phyloP scores from a whole-genome alignment of 2,888 invertebrate species.

The Fragum sueziense region DNA sequence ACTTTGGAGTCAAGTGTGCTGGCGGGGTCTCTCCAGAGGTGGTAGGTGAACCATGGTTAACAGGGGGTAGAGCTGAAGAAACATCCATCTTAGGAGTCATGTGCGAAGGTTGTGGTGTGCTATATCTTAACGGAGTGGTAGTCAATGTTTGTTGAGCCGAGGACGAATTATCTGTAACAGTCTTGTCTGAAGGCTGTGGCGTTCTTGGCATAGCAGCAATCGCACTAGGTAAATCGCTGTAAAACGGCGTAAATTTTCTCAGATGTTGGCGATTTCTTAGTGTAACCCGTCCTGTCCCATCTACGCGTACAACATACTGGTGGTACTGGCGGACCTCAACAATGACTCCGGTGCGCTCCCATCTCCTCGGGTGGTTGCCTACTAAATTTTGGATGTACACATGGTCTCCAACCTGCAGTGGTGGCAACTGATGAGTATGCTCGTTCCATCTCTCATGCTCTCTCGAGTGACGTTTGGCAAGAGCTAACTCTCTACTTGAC shows the following conservation, averaged over 20 bases:
- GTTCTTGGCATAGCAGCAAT: too few relatives aligned
- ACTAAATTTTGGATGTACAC: slow-evolving; percentile 51
- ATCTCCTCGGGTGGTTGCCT: slow-evolving; percentile 46
- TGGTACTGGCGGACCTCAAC: slow-evolving; percentile 55
- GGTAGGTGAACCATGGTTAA: neutral
- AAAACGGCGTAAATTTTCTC: slow-evolving; percentile 42
- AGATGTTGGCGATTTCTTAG: slow-evolving; percentile 44
- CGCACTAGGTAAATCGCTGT: too few relatives aligned
- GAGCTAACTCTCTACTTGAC: slow-evolving; percentile 37
- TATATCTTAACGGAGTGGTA: too few relatives aligned
- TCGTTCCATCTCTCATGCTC: slow-evolving; percentile 46
- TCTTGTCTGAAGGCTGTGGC: too few relatives aligned
- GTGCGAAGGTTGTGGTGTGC: neutral
- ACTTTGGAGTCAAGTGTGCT: neutral
- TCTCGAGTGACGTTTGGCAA: slow-evolving; percentile 40
- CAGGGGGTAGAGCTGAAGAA: neutral
- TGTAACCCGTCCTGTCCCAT: slow-evolving; percentile 42
- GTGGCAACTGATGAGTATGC: slow-evolving; percentile 41
- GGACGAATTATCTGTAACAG: too few relatives aligned
- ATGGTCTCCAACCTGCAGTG: slow-evolving; percentile 54
- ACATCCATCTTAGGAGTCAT: neutral
- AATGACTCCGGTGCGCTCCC: slow-evolving; percentile 47
- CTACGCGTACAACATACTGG: slow-evolving; percentile 54
- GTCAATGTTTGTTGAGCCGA: too few relatives aligned
- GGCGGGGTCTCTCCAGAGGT: neutral